Evolutionary conservation across 2,113 vertebrate genomes (phyloP), one percentile per base, ranked within the genome.

Genomic region (Corvus hawaiiensis): DNA sequence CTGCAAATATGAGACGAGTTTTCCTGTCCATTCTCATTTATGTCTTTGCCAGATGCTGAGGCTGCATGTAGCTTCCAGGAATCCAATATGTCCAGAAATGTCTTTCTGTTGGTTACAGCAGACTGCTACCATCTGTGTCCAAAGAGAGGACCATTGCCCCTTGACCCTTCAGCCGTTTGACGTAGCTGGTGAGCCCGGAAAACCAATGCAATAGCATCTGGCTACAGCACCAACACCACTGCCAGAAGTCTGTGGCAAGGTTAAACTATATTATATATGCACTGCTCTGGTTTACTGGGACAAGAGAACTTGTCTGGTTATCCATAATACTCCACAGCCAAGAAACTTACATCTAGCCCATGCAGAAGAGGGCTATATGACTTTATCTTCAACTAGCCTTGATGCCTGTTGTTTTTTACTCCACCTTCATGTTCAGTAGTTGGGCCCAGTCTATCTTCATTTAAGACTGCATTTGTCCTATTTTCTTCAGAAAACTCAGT

Each of bases 11-110:
- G 68, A 90, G 66, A 49, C 12, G 43, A 75, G 35, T 75, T 88
- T 94, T 95, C 44, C 62, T 86, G 75, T 88, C 33, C 32, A 3
- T 80, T 90, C 73, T 37, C 19, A 63, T 76, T 88, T 69, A 73
- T n/a, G 9, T 58, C 64, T 86, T 78, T 84, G 56, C 79, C 72
- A 87, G 87, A 87, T 84, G 52, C 22, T 82, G 66, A 61, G 56
- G 77, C 44, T 75, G 91, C 32, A 2, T 15, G 43, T 62, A 82
- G 54, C 32, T 81, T 44, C 30, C 81, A 76, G 66, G 51, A 75
- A 71, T 55, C 75, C 69, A 46, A 2, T 44, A 39, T 28, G 15
- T 26, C 33, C 75, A 39, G 54, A 41, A 89, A 76, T 30, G 33
- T 48, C 46, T 84, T 84, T 79, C 20, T 23, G n/a, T 80, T 0